Conservation (phyloP, 2,797 vertebrate genomes). For the Arnoldichthys spilopterus region DNA sequence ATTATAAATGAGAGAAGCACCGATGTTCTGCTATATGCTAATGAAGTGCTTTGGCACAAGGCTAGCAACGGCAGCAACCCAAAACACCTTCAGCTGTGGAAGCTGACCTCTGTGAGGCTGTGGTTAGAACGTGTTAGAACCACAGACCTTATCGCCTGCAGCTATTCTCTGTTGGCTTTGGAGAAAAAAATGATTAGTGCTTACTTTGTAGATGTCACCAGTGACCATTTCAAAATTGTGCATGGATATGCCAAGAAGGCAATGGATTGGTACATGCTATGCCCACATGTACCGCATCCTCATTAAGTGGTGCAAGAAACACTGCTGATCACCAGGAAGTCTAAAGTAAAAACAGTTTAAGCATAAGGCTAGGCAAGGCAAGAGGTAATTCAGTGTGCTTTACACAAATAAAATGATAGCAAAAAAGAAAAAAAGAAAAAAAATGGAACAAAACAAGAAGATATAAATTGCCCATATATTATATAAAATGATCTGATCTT, state of each 20-base stretch:
- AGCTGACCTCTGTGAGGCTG: slow-evolving; percentile 8
- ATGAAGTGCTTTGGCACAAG: slow-evolving; percentile 7
- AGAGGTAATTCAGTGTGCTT: too few relatives aligned
- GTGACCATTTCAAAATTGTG: neutral
- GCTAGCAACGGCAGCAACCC: neutral
- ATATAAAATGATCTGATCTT: too few relatives aligned
- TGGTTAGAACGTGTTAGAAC: neutral
- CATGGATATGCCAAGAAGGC: neutral
- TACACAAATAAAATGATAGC: too few relatives aligned
- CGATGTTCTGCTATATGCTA: slow-evolving; percentile 5
- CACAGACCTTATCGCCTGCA: neutral
- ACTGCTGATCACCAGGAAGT: too few relatives aligned
- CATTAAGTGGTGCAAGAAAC: neutral
- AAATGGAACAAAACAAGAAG: too few relatives aligned
- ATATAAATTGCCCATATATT: too few relatives aligned
- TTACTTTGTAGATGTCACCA: slow-evolving; percentile 7
- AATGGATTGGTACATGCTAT: neutral
- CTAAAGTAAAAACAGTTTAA: too few relatives aligned
- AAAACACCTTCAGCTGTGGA: neutral
- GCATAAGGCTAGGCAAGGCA: too few relatives aligned
- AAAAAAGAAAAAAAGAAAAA: too few relatives aligned
- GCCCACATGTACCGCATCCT: neutral
- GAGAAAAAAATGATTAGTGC: neutral
- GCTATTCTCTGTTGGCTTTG: neutral
- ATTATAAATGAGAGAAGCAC: slow-evolving; percentile 23